Evolutionary conservation across 2,797 vertebrate genomes (phyloP).

Genomic region (Halcyon smyrnensis): DNA sequence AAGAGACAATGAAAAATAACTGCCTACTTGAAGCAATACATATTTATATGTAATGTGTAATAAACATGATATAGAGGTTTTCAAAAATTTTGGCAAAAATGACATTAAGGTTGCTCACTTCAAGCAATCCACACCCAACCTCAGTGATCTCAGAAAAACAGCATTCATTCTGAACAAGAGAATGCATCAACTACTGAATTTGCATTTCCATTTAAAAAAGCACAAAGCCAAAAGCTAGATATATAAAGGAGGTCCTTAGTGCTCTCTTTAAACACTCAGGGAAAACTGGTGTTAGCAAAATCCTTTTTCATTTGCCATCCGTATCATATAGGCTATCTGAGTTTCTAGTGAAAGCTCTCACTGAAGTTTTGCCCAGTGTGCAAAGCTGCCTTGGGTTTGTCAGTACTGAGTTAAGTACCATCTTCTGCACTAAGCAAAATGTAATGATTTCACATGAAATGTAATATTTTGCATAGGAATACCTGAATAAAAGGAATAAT

Average conservation of each 20-base stretch:
- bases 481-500: not conserved
- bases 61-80: not conserved
- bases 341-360: not conserved
- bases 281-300: not conserved
- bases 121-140: not conserved
- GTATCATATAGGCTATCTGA: fast-evolving
- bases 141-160: not conserved
- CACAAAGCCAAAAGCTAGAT: not conserved
- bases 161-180: not conserved
- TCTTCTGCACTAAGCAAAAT: not conserved
- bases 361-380: not conserved
- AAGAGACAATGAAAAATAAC: not conserved
- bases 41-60: not conserved
- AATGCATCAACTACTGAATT: not conserved
- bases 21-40: not conserved
- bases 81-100: not conserved
- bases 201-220: not conserved
- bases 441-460: not conserved
- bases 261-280: not conserved
- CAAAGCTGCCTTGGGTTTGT: not conserved
- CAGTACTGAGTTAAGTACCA: not conserved
- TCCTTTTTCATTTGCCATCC: not conserved
- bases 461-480: not conserved
- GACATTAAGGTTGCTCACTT: not conserved
- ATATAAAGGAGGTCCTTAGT: not conserved